These are phyloP conservation scores for Lasioglossum albipes DNA, from an alignment of 1,140 invertebrate species.

Conservation along the genomic window DNA sequence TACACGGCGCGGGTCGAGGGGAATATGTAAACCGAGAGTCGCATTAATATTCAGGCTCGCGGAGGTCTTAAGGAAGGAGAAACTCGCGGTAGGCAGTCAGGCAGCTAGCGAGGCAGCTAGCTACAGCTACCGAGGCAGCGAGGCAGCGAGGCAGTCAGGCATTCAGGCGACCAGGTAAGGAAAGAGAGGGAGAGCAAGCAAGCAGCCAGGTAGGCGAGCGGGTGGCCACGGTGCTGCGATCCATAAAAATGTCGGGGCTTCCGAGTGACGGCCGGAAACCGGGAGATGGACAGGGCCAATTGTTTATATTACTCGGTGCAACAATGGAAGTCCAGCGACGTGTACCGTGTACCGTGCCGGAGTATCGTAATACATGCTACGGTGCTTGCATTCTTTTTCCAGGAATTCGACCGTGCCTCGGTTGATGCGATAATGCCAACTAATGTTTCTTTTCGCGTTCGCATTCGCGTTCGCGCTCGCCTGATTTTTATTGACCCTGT, in stretches of 20 bases:
- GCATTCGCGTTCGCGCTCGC: slow-evolving; percentile 67
- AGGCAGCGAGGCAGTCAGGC: slow-evolving; percentile 6
- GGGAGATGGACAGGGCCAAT: slow-evolving; percentile 79
- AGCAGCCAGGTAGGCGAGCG: neutral
- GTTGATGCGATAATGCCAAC: slow-evolving; percentile 74
- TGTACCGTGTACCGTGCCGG: slow-evolving; percentile 23
- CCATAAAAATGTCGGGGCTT: slow-evolving; percentile 79
- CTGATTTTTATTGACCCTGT: slow-evolving; percentile 61
- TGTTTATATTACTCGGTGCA: slow-evolving; percentile 78
- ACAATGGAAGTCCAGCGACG: slow-evolving; percentile 72
- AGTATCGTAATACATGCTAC: slow-evolving; percentile 66
- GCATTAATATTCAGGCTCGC: slow-evolving; percentile 61
- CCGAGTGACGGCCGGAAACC: slow-evolving; percentile 79
- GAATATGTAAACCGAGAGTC: slow-evolving; percentile 56
- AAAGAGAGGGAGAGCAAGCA: neutral
- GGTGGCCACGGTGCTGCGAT: slow-evolving; percentile 69
- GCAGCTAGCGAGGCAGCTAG: neutral
- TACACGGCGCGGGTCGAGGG: slow-evolving; percentile 33
- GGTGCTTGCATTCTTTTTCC: slow-evolving; percentile 72
- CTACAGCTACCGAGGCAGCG: neutral
- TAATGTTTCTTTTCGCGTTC: slow-evolving; percentile 66
- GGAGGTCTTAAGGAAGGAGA: slow-evolving; percentile 49
- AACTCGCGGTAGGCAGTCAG: slow-evolving; percentile 36
- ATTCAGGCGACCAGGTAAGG: neutral
- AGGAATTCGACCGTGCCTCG: slow-evolving; percentile 75